Base-by-base conservation (phyloP, 2,888 invertebrate species). In the Ommatoiulus sabulosus region DNA sequence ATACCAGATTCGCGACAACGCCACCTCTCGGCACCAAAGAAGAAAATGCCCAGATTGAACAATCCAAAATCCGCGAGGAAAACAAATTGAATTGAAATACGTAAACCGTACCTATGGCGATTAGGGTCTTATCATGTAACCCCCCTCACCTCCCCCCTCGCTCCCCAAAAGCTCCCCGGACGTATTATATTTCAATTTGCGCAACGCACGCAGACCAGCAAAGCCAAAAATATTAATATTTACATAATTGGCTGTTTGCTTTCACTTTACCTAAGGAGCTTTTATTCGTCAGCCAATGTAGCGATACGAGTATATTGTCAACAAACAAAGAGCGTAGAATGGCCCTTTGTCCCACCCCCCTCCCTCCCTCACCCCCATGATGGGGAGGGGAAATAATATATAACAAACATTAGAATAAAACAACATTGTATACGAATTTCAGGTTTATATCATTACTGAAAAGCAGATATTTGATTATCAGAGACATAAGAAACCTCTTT, bases 151-250 rank as follows among this genome's bases (percentile, higher is more conserved):
- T n/a, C n/a, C 17, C 4, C 63, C n/a, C 0, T n/a, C 63, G 6
- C 3, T 6, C 1, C 17, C 63, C 63, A 17, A 63, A 63, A 63
- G 63, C 63, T 52, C 63, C 63, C 63, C n/a, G 63, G 63, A 63
- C 63, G 63, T 63, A 63, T 63, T 63, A 63, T 63, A 63, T 63
- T 63, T 63, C 63, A 63, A 63, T 63, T 63, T 63, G 63, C n/a
- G 63, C 63, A 63, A 17, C n/a, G n/a, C n/a, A n/a, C n/a, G 63
- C 63, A 63, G 63, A 63, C 3, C 63, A 12, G 63, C 63, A 63
- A 52, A 63, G n/a, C n/a, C 20, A 63, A 63, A 52, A n/a, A 63
- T 63, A 63, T 63, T 63, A 63, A 63, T 63, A 63, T 63, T 63
- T 17, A 63, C 63, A 63, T 63, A 63, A 63, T 63, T 63, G 63